phyloP scores from a whole-genome alignment of 2,797 vertebrate genomes.

The Myotis pilosus region DNA sequence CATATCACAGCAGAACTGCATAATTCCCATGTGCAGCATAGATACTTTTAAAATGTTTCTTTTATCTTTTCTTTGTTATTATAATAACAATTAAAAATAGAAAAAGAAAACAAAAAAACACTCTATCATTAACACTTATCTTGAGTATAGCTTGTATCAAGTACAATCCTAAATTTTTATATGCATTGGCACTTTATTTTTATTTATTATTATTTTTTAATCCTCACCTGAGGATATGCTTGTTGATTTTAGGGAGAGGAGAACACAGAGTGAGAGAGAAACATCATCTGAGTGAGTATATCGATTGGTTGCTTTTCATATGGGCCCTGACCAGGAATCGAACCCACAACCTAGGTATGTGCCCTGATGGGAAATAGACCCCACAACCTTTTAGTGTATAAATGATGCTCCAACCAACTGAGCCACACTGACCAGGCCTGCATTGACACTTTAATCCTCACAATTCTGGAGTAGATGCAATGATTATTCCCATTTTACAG shows the following conservation, averaged over 20 bases:
- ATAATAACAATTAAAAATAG: neutral
- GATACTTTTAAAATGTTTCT: neutral
- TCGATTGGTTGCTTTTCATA: neutral
- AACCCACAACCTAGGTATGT: neutral
- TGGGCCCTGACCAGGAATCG: neutral
- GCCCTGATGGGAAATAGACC: neutral
- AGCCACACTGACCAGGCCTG: neutral
- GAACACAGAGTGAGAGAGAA: neutral
- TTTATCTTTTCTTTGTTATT: conserved; percentile 4
- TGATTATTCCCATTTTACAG: neutral
- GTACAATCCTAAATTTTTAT: conserved; percentile 7
- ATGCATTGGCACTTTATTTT: neutral
- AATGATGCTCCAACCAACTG: neutral
- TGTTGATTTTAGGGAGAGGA: neutral
- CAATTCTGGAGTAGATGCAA: neutral
- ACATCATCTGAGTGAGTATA: neutral
- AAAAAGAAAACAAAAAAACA: no score
- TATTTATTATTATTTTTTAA: neutral
- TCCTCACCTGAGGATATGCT: neutral
- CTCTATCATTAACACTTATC: conserved; percentile 14
- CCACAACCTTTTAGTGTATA: neutral
- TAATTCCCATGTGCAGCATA: neutral
- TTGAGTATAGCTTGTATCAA: neutral
- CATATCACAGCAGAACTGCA: neutral
- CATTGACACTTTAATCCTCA: neutral